Conservation (phyloP, 2,797 vertebrate species). For the Petrocephalus schoutedeni region DNA sequence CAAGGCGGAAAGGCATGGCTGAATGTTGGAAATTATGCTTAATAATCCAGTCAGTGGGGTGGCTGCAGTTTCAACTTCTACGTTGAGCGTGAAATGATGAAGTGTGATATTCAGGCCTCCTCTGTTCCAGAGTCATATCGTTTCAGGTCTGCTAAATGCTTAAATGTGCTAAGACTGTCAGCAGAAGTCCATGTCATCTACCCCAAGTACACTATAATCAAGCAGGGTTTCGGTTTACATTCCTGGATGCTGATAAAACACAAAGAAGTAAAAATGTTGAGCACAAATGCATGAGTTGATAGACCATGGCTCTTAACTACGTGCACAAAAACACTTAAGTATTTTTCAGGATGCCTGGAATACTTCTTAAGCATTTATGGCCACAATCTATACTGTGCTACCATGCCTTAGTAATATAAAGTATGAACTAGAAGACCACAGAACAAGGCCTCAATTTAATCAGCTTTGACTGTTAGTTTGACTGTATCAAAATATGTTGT, state of each 20-base stretch:
- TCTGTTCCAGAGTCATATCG: slow-evolving; percentile 26
- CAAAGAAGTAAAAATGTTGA: slow-evolving; percentile 34
- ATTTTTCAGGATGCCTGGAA: slow-evolving; percentile 32
- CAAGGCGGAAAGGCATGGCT: slow-evolving; percentile 29
- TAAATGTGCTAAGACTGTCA: slow-evolving; percentile 26
- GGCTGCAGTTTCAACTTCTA: slow-evolving; percentile 27
- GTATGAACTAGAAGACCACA: slow-evolving; percentile 17
- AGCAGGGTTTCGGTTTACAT: slow-evolving; percentile 18
- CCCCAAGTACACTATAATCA: background rate
- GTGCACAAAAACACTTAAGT: slow-evolving; percentile 28
- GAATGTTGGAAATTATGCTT: slow-evolving; percentile 38
- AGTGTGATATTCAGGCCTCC: slow-evolving; percentile 34
- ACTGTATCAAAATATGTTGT: background rate
- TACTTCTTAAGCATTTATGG: slow-evolving; percentile 29
- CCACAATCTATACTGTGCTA: slow-evolving; percentile 34
- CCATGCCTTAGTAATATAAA: slow-evolving; percentile 34
- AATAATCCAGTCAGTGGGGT: slow-evolving; percentile 3
- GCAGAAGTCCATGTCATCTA: slow-evolving; percentile 10
- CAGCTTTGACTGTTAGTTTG: slow-evolving; percentile 5
- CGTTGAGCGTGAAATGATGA: slow-evolving; percentile 16
- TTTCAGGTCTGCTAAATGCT: slow-evolving; percentile 24
- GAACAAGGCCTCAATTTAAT: slow-evolving; percentile 9
- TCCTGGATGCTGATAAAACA: slow-evolving; percentile 17
- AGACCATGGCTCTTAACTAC: slow-evolving; percentile 20
- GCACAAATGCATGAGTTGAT: slow-evolving; percentile 43